These are phyloP conservation scores for Bolinopsis microptera DNA, from an alignment of 37 sponge, comb jelly and placozoan genomes.

Conservation along the genomic window DNA sequence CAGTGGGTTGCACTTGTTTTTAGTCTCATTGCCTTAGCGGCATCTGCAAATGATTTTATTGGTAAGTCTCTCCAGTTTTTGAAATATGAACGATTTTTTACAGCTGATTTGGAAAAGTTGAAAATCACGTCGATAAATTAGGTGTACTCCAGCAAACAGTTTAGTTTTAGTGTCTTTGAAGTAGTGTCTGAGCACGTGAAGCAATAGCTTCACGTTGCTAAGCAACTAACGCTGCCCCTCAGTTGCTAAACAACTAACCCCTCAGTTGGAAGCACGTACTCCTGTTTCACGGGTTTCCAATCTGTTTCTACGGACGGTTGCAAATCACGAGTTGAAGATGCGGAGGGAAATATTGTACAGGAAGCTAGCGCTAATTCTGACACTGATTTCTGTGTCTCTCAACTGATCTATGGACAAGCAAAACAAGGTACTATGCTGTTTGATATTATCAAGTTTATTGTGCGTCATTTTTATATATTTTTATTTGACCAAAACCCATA, in stretches of 20 bases:
- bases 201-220: no score
- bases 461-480: no score
- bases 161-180: neutral
- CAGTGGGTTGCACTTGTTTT: neutral
- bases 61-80: neutral
- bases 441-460: neutral
- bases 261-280: conserved; percentile 23
- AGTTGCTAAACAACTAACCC: no score
- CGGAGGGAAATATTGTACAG: neutral
- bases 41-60: neutral
- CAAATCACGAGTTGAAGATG: neutral
- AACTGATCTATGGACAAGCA: neutral
- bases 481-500: no score
- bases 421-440: neutral
- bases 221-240: no score
- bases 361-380: neutral
- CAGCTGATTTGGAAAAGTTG: no score
- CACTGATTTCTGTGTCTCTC: conserved; percentile 1
- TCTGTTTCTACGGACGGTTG: neutral
- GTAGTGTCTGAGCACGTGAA: neutral
- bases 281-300: conserved; percentile 35
- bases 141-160: neutral
- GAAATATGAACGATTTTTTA: neutral
- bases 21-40: neutral
- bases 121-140: no score